Evolutionary conservation across 2,113 vertebrate genomes (phyloP).

Genomic region (Riparia riparia): DNA sequence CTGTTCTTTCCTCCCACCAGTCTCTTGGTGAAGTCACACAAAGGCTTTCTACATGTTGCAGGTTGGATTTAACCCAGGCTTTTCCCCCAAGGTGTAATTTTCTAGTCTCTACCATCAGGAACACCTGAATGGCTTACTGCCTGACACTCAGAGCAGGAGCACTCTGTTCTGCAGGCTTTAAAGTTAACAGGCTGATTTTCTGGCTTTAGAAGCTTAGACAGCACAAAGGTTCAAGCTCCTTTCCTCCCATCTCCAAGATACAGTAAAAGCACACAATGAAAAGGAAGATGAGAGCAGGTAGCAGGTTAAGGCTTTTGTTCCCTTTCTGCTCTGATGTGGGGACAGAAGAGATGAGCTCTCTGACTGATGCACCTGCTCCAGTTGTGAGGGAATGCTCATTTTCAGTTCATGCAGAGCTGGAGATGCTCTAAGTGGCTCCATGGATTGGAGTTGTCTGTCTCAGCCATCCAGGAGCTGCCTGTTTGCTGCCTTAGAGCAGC

Average conservation of each 20-base stretch:
- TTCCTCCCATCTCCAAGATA: neutral
- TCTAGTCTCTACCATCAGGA: neutral
- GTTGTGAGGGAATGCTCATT: neutral
- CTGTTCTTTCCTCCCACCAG: neutral
- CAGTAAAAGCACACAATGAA: neutral
- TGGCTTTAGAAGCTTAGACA: neutral
- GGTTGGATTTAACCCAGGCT: neutral
- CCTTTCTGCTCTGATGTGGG: neutral
- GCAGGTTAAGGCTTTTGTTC: neutral
- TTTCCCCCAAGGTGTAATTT: neutral
- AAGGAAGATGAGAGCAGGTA: neutral
- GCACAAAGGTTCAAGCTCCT: neutral
- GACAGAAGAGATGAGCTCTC: neutral
- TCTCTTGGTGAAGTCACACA: neutral
- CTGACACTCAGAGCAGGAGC: neutral
- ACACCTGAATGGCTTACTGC: neutral
- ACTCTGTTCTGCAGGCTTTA: neutral
- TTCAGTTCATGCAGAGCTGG: neutral
- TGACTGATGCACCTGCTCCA: neutral
- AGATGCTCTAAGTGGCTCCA: neutral
- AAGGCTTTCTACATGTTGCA: neutral
- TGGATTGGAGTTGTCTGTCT: rapidly evolving
- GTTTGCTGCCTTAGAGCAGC: neutral
- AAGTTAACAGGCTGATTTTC: neutral
- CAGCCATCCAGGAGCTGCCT: neutral